Percentiles rank a stretch among this genome's conserved stretches.
Evolutionary conservation across 92 coral and sea anemone genomes (phyloP).

Genomic region (Porites divaricata): DNA sequence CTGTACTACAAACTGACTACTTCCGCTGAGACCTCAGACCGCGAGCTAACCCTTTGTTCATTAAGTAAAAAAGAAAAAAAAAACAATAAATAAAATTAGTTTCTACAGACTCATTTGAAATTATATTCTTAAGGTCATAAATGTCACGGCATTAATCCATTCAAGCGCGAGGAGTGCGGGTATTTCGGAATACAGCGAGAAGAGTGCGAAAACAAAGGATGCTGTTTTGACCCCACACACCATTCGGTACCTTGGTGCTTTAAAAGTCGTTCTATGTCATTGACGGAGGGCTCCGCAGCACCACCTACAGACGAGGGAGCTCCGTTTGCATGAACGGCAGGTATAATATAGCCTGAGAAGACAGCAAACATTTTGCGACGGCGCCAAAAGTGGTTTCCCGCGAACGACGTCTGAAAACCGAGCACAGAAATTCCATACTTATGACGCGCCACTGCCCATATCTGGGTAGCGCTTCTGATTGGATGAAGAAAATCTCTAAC

Average conservation of each 20-base stretch:
- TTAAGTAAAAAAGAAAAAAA: background rate
- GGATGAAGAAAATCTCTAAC: too few species aligned
- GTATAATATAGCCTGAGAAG: too few species aligned
- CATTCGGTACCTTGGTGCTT: constrained; percentile 15
- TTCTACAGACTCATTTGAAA: too few species aligned
- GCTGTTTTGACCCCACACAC: constrained; percentile 8
- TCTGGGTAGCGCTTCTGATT: too few species aligned
- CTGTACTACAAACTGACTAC: too few species aligned
- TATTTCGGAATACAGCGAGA: background rate
- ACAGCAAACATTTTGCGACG: too few species aligned
- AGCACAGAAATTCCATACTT: too few species aligned
- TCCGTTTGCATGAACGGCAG: background rate
- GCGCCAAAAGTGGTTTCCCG: too few species aligned
- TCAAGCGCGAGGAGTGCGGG: background rate
- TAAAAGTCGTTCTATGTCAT: background rate
- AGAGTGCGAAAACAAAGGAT: background rate
- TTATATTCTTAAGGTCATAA: background rate
- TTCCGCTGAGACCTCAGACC: too few species aligned
- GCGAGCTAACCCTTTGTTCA: background rate
- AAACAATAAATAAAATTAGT: too few species aligned
- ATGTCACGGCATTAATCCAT: constrained; percentile 2
- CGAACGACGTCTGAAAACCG: too few species aligned
- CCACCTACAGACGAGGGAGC: background rate
- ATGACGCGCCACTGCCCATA: too few species aligned
- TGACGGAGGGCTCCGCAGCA: background rate